A percentile compares a stretch with the other conserved stretches of the same genome.
These are phyloP conservation scores for Lepilemur septentrionalis DNA, from an alignment of 2,797 vertebrate species.

Conservation along the genomic window DNA sequence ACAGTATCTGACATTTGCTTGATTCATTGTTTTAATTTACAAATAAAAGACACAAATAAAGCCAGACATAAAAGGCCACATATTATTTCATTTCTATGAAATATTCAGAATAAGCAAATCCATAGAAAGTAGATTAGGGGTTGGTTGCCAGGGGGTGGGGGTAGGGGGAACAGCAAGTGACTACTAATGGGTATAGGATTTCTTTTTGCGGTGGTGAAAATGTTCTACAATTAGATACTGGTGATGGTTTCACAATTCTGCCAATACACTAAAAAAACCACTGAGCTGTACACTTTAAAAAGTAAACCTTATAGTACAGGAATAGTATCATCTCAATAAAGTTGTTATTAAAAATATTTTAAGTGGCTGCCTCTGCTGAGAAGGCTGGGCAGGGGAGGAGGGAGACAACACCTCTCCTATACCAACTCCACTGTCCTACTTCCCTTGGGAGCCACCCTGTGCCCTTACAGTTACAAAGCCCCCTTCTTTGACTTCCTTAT, in stretches of 20 bases:
- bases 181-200: not conserved
- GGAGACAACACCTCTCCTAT: not conserved
- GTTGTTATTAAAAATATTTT: not conserved
- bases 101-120: not conserved
- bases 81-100: not conserved
- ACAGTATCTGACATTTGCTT: not conserved
- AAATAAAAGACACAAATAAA: conserved; percentile 9
- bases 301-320: not conserved
- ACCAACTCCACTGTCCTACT: not conserved
- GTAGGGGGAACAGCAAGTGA: not conserved
- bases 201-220: not conserved
- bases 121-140: not conserved
- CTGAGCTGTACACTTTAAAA: not conserved
- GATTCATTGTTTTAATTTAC: conserved; percentile 3
- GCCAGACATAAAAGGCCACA: not conserved
- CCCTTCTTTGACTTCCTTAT: rapidly evolving
- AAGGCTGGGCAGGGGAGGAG: not conserved
- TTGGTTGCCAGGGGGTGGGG: not conserved
- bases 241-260: not conserved
- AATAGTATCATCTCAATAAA: not conserved
- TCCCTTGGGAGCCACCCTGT: not conserved
- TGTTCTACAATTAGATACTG: not conserved
- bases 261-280: not conserved
- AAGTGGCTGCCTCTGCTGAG: not conserved
- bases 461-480: not conserved